Evolutionary conservation across 92 coral and sea anemone genomes (phyloP), one percentile per base, ranked within the genome.

Genomic region (Siderastrea siderea): DNA sequence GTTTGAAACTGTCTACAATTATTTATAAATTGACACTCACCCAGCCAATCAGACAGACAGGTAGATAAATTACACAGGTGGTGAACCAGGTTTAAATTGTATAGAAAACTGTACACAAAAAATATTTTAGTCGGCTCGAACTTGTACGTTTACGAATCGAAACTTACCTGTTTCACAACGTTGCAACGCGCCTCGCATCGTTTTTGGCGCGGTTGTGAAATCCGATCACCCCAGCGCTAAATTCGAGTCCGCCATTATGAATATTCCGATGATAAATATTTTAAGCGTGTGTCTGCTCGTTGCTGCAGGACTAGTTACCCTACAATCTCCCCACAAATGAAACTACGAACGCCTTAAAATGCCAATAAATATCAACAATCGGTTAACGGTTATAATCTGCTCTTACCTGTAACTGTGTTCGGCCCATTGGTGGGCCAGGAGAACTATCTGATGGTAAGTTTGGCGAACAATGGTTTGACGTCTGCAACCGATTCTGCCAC

Each of bases 221-320:
- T 92, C 76, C 90, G 98, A 95, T 95, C 96, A 83, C 93, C 93
- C 90, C 75, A 75, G 82, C 84, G 93, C 94, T 57, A 10, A 82
- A 74, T 81, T 86, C 91, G 80, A 87, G 89, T 89, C 98, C 98
- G 98, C 98, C 98, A 95, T 95, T 93, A 89, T 94, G 84, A 75
- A 74, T 74, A 73, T 80, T 86, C 83, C 48, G 81, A 76, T 84
- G 94, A 95, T 95, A 95, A 95, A 95, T 95, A 95, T 95, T 95
- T 95, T 83, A 95, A 86, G 89, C 89, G 94, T 81, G 89, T 75
- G 98, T 90, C 96, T 93, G 88, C 87, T 82, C 72, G 53, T 53
- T n/a, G 49, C 74, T 17, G 83, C 38, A 77, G 83, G 50, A 69
- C 13, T 26, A 52, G 58, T 60, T 47, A 68, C 80, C 80, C 72